These are phyloP conservation scores for Poecilia gillii DNA, from an alignment of 2,797 vertebrate species.

Conservation along the genomic window DNA sequence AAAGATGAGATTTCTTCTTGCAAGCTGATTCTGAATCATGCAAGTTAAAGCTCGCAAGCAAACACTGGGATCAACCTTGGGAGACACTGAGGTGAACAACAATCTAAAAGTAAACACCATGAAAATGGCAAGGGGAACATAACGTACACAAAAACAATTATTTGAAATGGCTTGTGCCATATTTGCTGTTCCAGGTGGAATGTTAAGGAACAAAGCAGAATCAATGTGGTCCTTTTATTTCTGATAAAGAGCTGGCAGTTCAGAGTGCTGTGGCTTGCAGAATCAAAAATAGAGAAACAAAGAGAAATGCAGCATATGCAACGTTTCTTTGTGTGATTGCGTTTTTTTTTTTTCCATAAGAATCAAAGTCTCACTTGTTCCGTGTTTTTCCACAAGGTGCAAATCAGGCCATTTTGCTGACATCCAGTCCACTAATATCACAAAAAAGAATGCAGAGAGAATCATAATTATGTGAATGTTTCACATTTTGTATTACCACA, in stretches of 20 bases:
- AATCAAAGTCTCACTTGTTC: not conserved
- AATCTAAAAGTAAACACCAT: not conserved
- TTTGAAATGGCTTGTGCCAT: not conserved
- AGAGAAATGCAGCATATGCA: conserved; percentile 5
- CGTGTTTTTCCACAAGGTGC: not conserved
- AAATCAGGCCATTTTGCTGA: not conserved
- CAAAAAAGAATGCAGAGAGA: not conserved
- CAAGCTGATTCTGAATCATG: not conserved
- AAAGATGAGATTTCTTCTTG: conserved; percentile 5
- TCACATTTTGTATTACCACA: not conserved
- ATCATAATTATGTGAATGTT: not conserved
- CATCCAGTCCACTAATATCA: not conserved
- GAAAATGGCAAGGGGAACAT: not conserved
- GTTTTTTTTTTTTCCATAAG: not conserved
- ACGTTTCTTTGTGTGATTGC: not conserved
- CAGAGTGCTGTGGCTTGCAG: not conserved
- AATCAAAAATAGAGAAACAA: conserved; percentile 3
- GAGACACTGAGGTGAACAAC: not conserved
- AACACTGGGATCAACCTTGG: not conserved
- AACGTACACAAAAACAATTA: not conserved
- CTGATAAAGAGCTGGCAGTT: not conserved
- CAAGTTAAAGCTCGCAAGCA: conserved; percentile 3
- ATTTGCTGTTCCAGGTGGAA: not conserved
- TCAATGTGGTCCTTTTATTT: conserved; percentile 1
- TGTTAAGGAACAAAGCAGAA: not conserved